These are phyloP conservation scores for Metacarcinus magister DNA, from an alignment of 2,888 invertebrate genomes.

Conservation along the genomic window DNA sequence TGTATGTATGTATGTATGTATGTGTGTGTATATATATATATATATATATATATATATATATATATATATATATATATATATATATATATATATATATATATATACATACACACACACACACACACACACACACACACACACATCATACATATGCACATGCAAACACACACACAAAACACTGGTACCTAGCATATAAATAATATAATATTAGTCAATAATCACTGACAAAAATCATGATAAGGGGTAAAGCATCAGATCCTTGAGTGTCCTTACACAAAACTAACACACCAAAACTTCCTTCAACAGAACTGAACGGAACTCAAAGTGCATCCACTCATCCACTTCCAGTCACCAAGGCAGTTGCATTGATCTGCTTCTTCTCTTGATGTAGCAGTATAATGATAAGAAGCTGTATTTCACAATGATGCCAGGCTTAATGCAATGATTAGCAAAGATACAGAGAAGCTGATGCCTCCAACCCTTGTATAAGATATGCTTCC, in stretches of 20 bases:
- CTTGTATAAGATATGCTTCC: conserved; percentile 68
- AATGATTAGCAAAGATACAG: conserved; percentile 54
- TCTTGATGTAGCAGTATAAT: not conserved
- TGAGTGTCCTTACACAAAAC: conserved; percentile 12
- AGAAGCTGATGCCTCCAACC: conserved; percentile 65
- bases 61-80: conserved; percentile 51
- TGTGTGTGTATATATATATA: conserved; percentile 35
- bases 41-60: conserved; percentile 56
- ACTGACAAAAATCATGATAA: not conserved
- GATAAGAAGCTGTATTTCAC: conserved; percentile 40
- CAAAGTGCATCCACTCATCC: conserved; percentile 4
- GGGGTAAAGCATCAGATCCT: conserved; percentile 50
- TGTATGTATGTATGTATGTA: conserved; percentile 27
- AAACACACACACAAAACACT: conserved; percentile 9
- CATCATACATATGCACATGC: not conserved
- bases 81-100: not conserved
- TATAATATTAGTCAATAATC: conserved; percentile 40
- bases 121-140: not conserved
- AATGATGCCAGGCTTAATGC: conserved; percentile 11
- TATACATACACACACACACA: conserved; percentile 32
- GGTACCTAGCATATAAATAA: not conserved
- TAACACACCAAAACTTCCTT: not conserved
- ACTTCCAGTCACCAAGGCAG: not conserved
- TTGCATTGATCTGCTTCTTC: not conserved
- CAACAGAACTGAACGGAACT: not conserved